Base-by-base conservation (phyloP, 2,797 vertebrate genomes). In the Phrynocephalus guinanensis region DNA sequence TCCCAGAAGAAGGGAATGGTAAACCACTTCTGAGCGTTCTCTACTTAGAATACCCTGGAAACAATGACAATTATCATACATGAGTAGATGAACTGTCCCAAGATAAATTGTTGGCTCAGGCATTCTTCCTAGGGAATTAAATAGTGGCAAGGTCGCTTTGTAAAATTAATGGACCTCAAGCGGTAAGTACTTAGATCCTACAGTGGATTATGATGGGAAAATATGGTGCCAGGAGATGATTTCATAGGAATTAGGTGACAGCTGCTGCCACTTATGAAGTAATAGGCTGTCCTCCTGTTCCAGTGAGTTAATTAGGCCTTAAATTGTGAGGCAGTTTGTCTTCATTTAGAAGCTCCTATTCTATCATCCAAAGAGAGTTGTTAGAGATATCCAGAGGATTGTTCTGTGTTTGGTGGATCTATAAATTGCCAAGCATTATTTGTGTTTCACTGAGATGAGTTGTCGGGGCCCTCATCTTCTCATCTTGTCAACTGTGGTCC, bases 331-430 rank as follows among this genome's bases (percentile, higher is more conserved):
- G 38, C 1, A 11, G 66, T 78, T 24, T 48, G 28, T 10, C 87
- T 85, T 67, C 50, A 5, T 88, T 75, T 85, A 77, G 77, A 56
- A 20, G 72, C 71, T 77, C 48, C 30, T 81, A 70, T 77, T 77
- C 63, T 10, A 73, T 22, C 79, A 82, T 76, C 68, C 68, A 76
- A 20, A 30, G 11, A 50, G 44, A 75, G 33, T 33, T 76, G 77
- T 50, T 30, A 38, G 48, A 81, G 60, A 33, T 66, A 52, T 20
- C 44, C 66, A 48, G 20, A 48, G 63, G 26, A 50, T 24, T 33
- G 28, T 88, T 87, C 48, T 67, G 30, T 22, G 10, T 68, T 85
- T 82, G 71, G 60, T n/a, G 38, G 44, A 38, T 86, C 38, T 60
- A 33, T 70, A 52, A 33, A 33, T 18, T 85, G 79, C 63, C 71